Conservation (phyloP, 2,797 vertebrate species). For the Eptatretus atami region DNA sequence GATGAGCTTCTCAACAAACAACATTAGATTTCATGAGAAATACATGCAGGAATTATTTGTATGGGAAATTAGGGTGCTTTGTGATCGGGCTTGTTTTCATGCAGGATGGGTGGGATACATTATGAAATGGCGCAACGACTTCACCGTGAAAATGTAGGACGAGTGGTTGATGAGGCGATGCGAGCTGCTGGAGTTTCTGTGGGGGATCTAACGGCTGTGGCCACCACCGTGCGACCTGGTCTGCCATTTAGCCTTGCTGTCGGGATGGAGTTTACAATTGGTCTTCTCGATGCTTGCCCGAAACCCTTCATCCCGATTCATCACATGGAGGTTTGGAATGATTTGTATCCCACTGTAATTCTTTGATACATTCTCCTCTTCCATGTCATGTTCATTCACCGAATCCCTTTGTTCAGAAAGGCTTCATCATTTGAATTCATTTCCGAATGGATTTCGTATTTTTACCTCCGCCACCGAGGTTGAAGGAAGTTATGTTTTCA, state of each 20-base stretch:
- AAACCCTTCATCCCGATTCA: constrained; percentile 74
- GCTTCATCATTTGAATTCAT: no score
- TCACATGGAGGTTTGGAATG: constrained; percentile 42
- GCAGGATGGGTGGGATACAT: constrained; percentile 57
- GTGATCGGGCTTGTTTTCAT: constrained; percentile 6
- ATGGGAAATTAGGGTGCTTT: background rate
- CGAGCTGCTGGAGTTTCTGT: constrained; percentile 19
- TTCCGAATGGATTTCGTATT: no score
- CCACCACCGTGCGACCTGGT: constrained; percentile 62
- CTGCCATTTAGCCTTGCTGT: constrained; percentile 40
- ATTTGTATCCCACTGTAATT: no score
- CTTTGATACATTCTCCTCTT: no score
- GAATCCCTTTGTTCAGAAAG: no score
- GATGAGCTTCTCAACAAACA: no score
- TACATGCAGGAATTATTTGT: no score
- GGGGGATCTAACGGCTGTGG: constrained; percentile 34
- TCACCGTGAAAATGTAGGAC: constrained; percentile 41
- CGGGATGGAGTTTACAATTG: constrained; percentile 36
- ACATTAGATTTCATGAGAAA: no score
- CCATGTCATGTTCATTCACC: no score
- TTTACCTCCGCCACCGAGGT: no score
- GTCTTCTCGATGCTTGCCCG: constrained; percentile 23
- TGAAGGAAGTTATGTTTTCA: no score
- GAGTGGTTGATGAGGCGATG: constrained; percentile 39
- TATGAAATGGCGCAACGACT: constrained; percentile 52